Base-by-base conservation (phyloP, 2,888 invertebrate species). In the Dugesia japonica region DNA sequence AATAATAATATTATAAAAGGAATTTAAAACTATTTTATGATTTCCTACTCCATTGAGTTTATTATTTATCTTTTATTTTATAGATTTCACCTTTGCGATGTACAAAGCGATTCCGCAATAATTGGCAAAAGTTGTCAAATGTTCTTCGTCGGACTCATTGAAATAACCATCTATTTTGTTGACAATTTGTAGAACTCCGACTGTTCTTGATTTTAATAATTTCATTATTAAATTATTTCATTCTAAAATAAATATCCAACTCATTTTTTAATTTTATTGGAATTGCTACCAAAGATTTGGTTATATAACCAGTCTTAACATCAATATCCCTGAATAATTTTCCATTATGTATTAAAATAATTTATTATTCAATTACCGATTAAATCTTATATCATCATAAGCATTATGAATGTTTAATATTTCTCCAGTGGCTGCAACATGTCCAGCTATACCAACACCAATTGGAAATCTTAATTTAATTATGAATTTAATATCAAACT, bases 181-280 rank as follows among this genome's bases (percentile, higher is more conserved):
- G 17, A 92, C 90, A 91, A 92, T 92, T 85, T 92, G 91, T 0
- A 92, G 91, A 0, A 92, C 91, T 0, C 91, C 91, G 78, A 92
- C 91, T 9, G 91, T 88, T 79, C 87, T 87, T 81, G 74, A 82
- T 79, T 7, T 31, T 31, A 31, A 31, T 7, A 31, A 31, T n/a
- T n/a, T n/a, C n/a, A n/a, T n/a, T n/a, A n/a, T n/a, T n/a, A n/a
- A n/a, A n/a, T n/a, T n/a, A n/a, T n/a, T n/a, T n/a, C n/a, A n/a
- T n/a, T n/a, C n/a, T n/a, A n/a, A n/a, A n/a, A n/a, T n/a, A n/a
- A n/a, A 31, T 28, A 1, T 74, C 82, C 81, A 80, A 86, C 86
- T 87, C 87, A 38, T 89, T 89, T 77, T 90, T 86, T 23, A 90
- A 90, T 83, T 89, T 90, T 71, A 92, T 90, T 0, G 92, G 92